Base-by-base conservation (phyloP, 2,888 invertebrate genomes). In the Eulithis testata region DNA sequence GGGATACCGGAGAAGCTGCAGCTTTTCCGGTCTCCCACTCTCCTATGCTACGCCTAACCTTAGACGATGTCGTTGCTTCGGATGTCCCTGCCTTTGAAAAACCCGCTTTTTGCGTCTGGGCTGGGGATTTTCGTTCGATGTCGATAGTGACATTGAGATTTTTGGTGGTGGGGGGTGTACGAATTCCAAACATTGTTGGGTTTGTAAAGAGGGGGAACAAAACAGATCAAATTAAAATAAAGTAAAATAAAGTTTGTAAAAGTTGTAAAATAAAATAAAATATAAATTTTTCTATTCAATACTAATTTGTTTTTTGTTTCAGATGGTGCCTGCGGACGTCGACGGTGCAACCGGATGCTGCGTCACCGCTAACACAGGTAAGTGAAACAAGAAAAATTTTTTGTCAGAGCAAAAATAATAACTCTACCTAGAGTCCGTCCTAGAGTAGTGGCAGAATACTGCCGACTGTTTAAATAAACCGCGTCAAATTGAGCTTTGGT, bases 201-300 rank as follows among this genome's bases (percentile, higher is more conserved):
- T 21, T 49, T 27, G 21, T 27, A 4, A 4, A 21, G 2, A n/a
- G 49, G 8, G 11, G 1, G 21, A 9, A 21, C 3, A 8, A 21
- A 14, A 9, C 8, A n/a, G n/a, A 9, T 6, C n/a, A n/a, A n/a
- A n/a, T 4, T 9, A 40, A 40, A 9, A 40, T 9, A n/a, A n/a
- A n/a, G n/a, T n/a, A n/a, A n/a, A n/a, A n/a, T n/a, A 45, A n/a
- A 45, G 12, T 45, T 45, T 45, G 45, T 45, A 45, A 4, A 47
- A 47, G 47, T 47, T 47, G 7, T 47, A n/a, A 47, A 47, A 47
- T 11, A 40, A 6, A 11, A 14, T 14, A 40, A 14, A 14, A 47
- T 14, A n/a, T n/a, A n/a, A n/a, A n/a, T n/a, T n/a, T n/a, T n/a
- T n/a, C n/a, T n/a, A n/a, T n/a, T n/a, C n/a, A 1, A 14, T 4